Percentiles rank a stretch among this genome's conserved stretches.
Evolutionary conservation across 2,113 vertebrate genomes (phyloP).

Genomic region (Zeus faber): DNA sequence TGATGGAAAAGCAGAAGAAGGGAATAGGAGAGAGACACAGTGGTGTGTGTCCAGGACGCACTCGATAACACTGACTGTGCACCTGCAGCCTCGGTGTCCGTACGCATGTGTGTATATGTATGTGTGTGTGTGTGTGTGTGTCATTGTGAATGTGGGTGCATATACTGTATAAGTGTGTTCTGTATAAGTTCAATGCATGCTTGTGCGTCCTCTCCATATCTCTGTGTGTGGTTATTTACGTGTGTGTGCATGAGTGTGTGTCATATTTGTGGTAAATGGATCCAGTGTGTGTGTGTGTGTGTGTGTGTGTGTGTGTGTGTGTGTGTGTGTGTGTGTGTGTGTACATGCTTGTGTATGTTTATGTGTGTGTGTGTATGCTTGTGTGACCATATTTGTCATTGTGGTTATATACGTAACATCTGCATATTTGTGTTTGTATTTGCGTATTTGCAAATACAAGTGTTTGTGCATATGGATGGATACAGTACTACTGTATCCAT

Average conservation of each 20-base stretch:
- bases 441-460: not conserved
- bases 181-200: too few relatives aligned
- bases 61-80: slow-evolving; percentile 71
- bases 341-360: not conserved
- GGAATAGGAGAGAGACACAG: slow-evolving; percentile 62
- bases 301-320: slow-evolving; percentile 1
- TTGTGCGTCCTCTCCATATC: too few relatives aligned
- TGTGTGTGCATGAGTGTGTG: not conserved
- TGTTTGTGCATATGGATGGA: not conserved
- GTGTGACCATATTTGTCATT: not conserved
- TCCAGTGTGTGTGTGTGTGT: not conserved
- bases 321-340: not conserved
- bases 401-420: not conserved
- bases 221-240: not conserved
- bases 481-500: too few relatives aligned
- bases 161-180: too few relatives aligned
- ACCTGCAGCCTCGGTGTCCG: slow-evolving; percentile 68
- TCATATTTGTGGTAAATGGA: not conserved
- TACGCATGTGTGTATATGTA: slow-evolving; percentile 24
- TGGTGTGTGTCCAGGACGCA: slow-evolving; percentile 68
- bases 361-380: slow-evolving; percentile 5
- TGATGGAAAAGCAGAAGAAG: slow-evolving; percentile 64
- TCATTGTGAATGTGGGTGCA: not conserved
- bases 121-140: slow-evolving; percentile 8
- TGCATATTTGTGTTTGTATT: not conserved